Evolutionary conservation across 2,888 invertebrate species (phyloP), one percentile per base, ranked within the genome.

Genomic region (Scaptomyza flava): DNA sequence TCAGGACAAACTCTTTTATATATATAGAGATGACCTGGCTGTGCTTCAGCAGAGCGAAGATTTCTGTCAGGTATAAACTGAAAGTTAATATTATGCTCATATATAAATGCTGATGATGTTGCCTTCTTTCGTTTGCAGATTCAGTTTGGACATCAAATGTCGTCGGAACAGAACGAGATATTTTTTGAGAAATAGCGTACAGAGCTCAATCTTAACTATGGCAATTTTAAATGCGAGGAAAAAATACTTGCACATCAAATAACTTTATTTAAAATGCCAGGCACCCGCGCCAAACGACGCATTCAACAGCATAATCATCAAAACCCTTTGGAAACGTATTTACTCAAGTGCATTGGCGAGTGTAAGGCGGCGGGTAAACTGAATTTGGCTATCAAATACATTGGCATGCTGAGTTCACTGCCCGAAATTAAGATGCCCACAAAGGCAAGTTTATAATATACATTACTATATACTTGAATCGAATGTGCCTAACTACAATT

Each of bases 21-120:
- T n/a, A n/a, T n/a, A n/a, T n/a, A n/a, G n/a, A n/a, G n/a, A 91
- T 96, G 64, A 93, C 94, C 8, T 94, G 95, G 89, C 92, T 98
- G 36, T 95, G 81, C 92, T 97, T 11, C 93, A 94, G 54, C 96
- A 96, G 87, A 93, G 96, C 23, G 96, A 97, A 90, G 95, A 96
- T 79, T 94, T 95, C 83, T 92, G 92, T 17, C 81, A 90, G 67
- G 92, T 93, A 52, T 27, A 45, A 5, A 8, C 7, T 23, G n/a
- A 42, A 38, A 38, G 7, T 7, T 8, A 43, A 3, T 11, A 11
- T 5, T 4, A 42, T 43, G 11, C 11, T 20, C 6, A 7, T 2
- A n/a, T 7, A 12, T 7, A n/a, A 6, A 43, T 43, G 7, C 20
- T 30, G 2, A 33, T 11, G 33, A 20, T 34, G 3, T 12, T 17